phyloP scores from a whole-genome alignment of 2,113 vertebrate genomes.

The Trematomus loennbergii region DNA sequence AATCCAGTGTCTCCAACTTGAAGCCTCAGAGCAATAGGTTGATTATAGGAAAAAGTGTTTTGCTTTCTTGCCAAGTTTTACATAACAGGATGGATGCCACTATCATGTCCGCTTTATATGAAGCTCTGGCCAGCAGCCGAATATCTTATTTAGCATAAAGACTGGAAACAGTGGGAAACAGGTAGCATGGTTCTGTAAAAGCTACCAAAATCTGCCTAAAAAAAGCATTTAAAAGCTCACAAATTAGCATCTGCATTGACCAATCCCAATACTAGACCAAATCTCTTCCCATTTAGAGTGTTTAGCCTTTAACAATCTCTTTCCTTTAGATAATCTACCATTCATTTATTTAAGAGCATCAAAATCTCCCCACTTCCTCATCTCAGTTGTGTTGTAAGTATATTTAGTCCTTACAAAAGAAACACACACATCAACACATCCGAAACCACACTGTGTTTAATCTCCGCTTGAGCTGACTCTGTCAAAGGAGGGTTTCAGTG shows the following conservation, averaged over 20 bases:
- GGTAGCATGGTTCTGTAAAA: no score
- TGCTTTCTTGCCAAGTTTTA: not conserved
- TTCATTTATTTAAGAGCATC: not conserved
- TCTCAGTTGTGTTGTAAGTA: no score
- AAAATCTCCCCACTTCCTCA: not conserved
- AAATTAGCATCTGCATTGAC: not conserved
- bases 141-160: no score
- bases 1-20: not conserved
- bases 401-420: not conserved
- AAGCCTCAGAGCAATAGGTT: not conserved
- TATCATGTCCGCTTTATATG: not conserved
- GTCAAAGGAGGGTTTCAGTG: slow-evolving; percentile 53
- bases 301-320: not conserved
- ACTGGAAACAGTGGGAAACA: no score
- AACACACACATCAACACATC: not conserved
- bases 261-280: not conserved
- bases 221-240: no score
- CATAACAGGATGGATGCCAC: not conserved
- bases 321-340: not conserved
- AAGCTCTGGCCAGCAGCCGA: no score
- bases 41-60: no score
- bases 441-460: slow-evolving; percentile 25
- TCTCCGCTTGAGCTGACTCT: slow-evolving; percentile 38
- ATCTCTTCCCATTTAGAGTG: not conserved
- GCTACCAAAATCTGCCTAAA: no score